A percentile compares a stretch with the other conserved stretches of the same genome.
Conservation (phyloP, 2,113 vertebrate species). For the Gymnogyps californianus region DNA sequence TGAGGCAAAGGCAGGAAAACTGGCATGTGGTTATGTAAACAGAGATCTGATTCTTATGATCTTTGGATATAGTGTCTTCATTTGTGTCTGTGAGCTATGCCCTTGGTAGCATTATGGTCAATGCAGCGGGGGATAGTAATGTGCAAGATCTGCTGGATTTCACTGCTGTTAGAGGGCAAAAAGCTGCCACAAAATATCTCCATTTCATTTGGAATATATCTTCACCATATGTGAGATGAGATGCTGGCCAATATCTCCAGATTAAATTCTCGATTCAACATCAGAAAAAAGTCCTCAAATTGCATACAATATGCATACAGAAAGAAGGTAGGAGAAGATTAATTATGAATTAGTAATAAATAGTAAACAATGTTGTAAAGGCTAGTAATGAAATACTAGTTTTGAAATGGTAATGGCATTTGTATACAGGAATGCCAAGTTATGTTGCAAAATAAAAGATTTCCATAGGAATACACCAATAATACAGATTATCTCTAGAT, state of each 20-base stretch:
- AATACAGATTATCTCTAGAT: not conserved
- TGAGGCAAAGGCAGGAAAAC: not conserved
- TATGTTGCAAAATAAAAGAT: not conserved
- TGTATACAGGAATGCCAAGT: not conserved
- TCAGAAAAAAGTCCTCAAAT: not conserved
- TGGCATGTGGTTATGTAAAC: not conserved
- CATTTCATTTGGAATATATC: not conserved
- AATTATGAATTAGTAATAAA: not conserved
- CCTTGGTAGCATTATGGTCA: not conserved
- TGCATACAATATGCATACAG: not conserved
- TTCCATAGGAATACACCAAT: not conserved
- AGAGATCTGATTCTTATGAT: not conserved
- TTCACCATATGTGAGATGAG: not conserved
- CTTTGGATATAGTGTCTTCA: not conserved
- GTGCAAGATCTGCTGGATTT: not conserved
- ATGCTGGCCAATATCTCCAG: not conserved
- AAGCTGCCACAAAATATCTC: not conserved
- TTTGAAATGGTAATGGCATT: not conserved
- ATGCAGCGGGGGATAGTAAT: not conserved
- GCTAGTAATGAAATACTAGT: not conserved
- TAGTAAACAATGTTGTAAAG: not conserved
- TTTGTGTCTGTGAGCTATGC: not conserved
- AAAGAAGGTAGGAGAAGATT: not conserved
- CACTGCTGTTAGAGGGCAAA: not conserved
- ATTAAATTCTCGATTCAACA: not conserved